These are phyloP conservation scores for Steinernema scapterisci DNA, from an alignment of 2,888 invertebrate species.

Conservation along the genomic window DNA sequence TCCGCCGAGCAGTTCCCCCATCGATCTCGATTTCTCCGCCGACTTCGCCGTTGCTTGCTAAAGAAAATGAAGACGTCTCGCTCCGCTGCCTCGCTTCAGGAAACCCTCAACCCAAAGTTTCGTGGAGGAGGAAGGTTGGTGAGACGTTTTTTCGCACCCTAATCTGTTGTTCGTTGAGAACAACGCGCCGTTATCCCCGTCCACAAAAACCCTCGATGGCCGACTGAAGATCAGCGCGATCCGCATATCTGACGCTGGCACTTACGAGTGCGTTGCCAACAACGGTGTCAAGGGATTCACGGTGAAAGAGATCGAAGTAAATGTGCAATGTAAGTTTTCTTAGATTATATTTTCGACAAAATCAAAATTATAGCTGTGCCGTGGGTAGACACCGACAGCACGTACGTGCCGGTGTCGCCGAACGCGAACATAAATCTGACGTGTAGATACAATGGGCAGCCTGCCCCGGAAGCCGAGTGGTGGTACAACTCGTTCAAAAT, in stretches of 20 bases:
- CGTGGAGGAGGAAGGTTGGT: conserved; percentile 50
- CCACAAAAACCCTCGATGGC: conserved; percentile 21
- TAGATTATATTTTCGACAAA: background rate
- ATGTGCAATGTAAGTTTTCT: conserved; percentile 1
- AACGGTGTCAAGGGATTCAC: conserved; percentile 35
- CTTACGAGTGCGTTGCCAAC: conserved; percentile 38
- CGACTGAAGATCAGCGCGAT: conserved; percentile 1
- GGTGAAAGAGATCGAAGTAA: conserved; percentile 29
- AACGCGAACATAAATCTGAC: conserved; percentile 48
- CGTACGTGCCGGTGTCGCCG: conserved; percentile 51
- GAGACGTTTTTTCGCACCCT: background rate
- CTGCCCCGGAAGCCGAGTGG: conserved; percentile 59
- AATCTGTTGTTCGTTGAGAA: conserved; percentile 5
- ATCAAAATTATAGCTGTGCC: conserved; percentile 49
- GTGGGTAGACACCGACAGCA: conserved; percentile 50
- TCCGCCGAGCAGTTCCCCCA: background rate
- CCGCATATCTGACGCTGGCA: conserved; percentile 28
- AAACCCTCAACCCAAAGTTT: conserved; percentile 53
- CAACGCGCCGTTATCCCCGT: background rate
- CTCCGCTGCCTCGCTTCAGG: conserved; percentile 55
- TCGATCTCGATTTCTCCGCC: conserved; percentile 10
- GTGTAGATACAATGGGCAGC: conserved; percentile 59
- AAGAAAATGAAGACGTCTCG: conserved; percentile 39
- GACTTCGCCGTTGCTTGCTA: conserved; percentile 30
- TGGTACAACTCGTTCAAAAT: conserved; percentile 57